phyloP scores from a whole-genome alignment of 2,113 vertebrate species.

The Melanerpes formicivorus region DNA sequence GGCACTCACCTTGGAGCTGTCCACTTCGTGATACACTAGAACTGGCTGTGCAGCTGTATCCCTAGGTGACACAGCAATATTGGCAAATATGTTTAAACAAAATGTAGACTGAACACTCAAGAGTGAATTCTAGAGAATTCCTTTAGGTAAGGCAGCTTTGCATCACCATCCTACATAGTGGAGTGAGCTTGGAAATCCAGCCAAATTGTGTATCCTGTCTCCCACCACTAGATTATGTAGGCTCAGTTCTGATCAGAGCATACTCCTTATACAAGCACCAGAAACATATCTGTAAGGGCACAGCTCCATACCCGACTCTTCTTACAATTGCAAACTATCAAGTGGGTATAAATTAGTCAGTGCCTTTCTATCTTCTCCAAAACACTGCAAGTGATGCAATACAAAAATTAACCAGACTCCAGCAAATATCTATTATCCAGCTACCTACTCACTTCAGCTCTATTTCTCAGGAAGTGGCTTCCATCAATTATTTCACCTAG shows the following conservation, averaged over 20 bases:
- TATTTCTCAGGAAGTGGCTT: not conserved
- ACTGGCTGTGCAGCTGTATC: not conserved
- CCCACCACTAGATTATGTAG: fast-evolving
- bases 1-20: not conserved
- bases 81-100: not conserved
- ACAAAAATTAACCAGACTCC: not conserved
- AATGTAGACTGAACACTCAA: not conserved
- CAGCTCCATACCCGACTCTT: not conserved
- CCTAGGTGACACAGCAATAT: not conserved
- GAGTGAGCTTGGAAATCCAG: not conserved
- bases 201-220: not conserved
- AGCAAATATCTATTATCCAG: not conserved
- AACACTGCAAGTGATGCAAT: not conserved
- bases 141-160: not conserved
- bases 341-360: not conserved
- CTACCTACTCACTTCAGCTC: not conserved
- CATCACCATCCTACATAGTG: not conserved
- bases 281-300: not conserved
- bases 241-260: not conserved
- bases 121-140: not conserved
- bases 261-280: not conserved
- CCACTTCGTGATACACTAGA: not conserved
- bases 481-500: not conserved
- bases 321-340: not conserved
- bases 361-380: not conserved